Conservation (phyloP, 2,888 invertebrate species). For the Diloba caeruleocephala region DNA sequence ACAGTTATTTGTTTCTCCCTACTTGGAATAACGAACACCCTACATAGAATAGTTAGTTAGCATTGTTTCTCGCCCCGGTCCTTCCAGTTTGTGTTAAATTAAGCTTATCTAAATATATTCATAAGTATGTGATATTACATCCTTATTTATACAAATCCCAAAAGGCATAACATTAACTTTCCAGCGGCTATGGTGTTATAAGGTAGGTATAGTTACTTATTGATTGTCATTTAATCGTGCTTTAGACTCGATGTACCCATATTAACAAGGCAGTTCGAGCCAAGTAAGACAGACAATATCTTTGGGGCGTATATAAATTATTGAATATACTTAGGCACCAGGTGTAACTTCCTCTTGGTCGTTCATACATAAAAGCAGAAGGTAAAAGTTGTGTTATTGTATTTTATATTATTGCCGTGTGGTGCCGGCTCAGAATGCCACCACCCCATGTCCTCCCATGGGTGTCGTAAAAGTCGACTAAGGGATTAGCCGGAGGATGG, state of each 20-base stretch:
- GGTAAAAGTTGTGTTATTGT: not conserved
- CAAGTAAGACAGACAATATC: not conserved
- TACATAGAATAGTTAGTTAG: conserved; percentile 19
- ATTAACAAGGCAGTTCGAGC: not conserved
- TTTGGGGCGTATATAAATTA: not conserved
- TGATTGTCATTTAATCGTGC: not conserved
- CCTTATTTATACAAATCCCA: not conserved
- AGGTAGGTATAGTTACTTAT: not conserved
- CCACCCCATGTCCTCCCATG: too few species aligned
- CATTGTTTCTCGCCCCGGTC: conserved; percentile 32
- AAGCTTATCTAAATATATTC: conserved; percentile 24
- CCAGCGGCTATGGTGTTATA: not conserved
- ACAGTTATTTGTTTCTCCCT: conserved; percentile 23
- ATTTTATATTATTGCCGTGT: too few species aligned
- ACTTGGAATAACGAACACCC: conserved; percentile 23
- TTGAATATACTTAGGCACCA: not conserved
- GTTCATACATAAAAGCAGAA: not conserved
- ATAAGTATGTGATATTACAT: conserved; percentile 1
- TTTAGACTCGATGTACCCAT: not conserved
- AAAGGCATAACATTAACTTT: not conserved
- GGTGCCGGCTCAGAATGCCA: too few species aligned
- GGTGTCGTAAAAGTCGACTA: too few species aligned
- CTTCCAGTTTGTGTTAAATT: conserved; percentile 16
- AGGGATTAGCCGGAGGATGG: too few species aligned
- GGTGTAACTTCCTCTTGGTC: not conserved